Percentiles rank a stretch among this genome's conserved stretches.
Evolutionary conservation across 2,888 invertebrate genomes (phyloP).

Genomic region (Ferdinandea cuprea): DNA sequence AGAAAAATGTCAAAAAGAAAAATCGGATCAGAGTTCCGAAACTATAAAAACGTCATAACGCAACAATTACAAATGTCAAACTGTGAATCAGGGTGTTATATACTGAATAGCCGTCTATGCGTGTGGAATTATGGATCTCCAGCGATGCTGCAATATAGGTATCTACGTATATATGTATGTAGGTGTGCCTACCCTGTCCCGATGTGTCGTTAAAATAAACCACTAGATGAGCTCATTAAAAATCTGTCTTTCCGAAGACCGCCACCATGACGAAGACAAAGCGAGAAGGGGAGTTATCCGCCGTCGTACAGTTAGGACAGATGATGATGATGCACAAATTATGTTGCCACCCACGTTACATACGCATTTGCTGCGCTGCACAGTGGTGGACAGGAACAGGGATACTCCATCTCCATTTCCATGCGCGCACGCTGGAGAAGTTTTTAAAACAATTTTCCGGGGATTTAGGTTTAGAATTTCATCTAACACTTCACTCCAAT

Average conservation of each 20-base stretch:
- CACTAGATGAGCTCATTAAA: slow-evolving; percentile 75
- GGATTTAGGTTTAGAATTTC: slow-evolving; percentile 69
- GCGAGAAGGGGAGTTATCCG: not conserved
- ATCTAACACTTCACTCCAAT: slow-evolving; percentile 71
- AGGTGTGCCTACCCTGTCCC: not conserved
- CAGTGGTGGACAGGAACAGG: too few relatives aligned
- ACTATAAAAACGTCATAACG: slow-evolving; percentile 71
- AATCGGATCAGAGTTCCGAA: slow-evolving; percentile 34
- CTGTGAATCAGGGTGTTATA: slow-evolving; percentile 54
- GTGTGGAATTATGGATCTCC: slow-evolving; percentile 9
- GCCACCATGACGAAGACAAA: slow-evolving; percentile 56
- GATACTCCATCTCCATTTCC: not conserved
- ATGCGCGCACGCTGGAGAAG: slow-evolving; percentile 4
- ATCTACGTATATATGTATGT: too few relatives aligned
- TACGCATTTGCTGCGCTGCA: not conserved
- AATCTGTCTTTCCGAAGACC: slow-evolving; percentile 69
- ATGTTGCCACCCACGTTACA: slow-evolving; percentile 66
- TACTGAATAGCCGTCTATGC: slow-evolving; percentile 27
- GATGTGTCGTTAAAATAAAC: slow-evolving; percentile 70
- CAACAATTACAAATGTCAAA: slow-evolving; percentile 69
- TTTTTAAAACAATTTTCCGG: slow-evolving; percentile 70
- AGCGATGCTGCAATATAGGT: not conserved
- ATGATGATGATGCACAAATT: slow-evolving; percentile 74
- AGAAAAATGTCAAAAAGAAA: slow-evolving; percentile 26
- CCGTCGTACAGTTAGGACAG: slow-evolving; percentile 49